Evolutionary conservation across 1,140 invertebrate genomes (phyloP).

Genomic region (Maniola jurtina): DNA sequence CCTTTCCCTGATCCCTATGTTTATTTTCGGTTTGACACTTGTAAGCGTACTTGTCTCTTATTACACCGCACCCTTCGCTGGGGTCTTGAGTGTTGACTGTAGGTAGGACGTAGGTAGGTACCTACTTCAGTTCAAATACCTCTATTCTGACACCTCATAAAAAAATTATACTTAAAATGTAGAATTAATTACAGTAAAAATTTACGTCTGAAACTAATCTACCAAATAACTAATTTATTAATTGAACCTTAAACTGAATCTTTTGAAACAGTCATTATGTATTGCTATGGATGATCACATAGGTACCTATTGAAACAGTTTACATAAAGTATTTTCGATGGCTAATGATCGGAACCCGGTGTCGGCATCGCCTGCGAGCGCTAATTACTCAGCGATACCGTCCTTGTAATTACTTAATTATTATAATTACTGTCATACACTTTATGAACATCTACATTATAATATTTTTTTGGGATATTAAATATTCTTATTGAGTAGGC

Average conservation of each 20-base stretch:
- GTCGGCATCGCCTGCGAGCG: not conserved
- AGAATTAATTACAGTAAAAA: no score
- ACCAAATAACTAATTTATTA: no score
- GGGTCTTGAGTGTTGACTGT: not conserved
- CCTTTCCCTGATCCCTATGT: not conserved
- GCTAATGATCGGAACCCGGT: slow-evolving; percentile 11
- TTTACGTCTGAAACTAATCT: no score
- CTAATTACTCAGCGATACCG: not conserved
- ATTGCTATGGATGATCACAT: not conserved
- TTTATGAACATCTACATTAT: no score
- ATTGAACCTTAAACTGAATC: no score
- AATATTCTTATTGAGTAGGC: no score
- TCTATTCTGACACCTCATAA: no score
- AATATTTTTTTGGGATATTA: no score
- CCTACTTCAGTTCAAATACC: no score
- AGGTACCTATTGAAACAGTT: slow-evolving; percentile 5
- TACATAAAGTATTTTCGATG: slow-evolving; percentile 8
- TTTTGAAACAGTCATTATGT: not conserved
- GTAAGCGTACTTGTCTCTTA: slow-evolving; percentile 16
- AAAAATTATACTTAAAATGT: no score
- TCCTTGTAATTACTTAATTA: not conserved
- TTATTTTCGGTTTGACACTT: slow-evolving; percentile 9
- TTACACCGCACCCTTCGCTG: slow-evolving; percentile 12
- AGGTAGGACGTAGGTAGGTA: no score
- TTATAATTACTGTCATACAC: not conserved